phyloP scores from a whole-genome alignment of 2,113 vertebrate species.

The Pheucticus melanocephalus region DNA sequence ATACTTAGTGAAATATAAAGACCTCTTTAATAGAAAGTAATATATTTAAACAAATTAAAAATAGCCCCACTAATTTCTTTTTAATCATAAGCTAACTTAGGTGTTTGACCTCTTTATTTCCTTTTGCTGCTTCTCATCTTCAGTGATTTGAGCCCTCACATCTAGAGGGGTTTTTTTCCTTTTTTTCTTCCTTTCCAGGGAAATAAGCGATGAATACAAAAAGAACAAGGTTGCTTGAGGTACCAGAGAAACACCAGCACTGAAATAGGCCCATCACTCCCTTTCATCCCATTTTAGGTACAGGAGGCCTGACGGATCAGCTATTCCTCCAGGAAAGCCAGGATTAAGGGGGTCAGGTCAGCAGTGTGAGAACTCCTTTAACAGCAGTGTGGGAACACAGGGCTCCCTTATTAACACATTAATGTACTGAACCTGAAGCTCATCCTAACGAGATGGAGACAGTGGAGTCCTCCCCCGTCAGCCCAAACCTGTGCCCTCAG shows the following conservation, averaged over 20 bases:
- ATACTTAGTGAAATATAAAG: constrained; percentile 39
- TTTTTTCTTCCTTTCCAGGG: not conserved
- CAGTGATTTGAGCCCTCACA: not conserved
- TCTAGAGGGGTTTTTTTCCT: not conserved
- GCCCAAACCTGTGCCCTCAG: not conserved
- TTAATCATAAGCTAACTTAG: constrained; percentile 62
- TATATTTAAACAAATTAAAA: constrained; percentile 65
- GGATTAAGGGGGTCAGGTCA: constrained; percentile 59
- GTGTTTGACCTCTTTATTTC: constrained; percentile 60
- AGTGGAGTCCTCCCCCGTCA: not conserved
- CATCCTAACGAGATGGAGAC: not conserved
- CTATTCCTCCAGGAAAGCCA: constrained; percentile 48
- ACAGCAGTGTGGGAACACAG: constrained; percentile 36
- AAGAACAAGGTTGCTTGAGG: not conserved
- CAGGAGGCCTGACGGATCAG: constrained; percentile 2
- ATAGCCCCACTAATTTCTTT: constrained; percentile 64
- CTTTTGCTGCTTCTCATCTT: constrained; percentile 32
- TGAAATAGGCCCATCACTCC: not conserved
- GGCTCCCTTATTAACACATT: constrained; percentile 5
- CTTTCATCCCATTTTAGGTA: constrained; percentile 31
- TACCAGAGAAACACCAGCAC: constrained; percentile 1
- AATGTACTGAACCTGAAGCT: constrained; percentile 20
- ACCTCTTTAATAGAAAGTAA: constrained; percentile 55
- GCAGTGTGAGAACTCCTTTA: not conserved
- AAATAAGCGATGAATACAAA: constrained; percentile 9